Base-by-base conservation (phyloP, 2,888 invertebrate genomes). In the Sinodicranocentrus sp. region DNA sequence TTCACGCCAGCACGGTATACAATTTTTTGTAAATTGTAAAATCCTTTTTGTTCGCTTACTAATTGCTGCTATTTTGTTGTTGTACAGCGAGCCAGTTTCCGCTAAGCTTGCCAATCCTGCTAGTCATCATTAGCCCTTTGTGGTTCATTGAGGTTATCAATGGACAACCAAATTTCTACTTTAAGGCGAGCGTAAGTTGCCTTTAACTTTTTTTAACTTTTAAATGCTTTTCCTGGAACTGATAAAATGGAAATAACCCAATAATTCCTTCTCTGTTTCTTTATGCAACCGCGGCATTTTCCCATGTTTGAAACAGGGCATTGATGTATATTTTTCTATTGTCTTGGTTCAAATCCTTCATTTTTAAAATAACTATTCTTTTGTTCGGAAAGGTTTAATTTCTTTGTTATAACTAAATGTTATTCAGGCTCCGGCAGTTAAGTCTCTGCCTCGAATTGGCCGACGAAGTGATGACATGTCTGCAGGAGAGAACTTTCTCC, bases 391-490 rank as follows among this genome's bases (percentile, higher is more conserved):
- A 33, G 33, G 3, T 6, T 3, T 33, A 10, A 33, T 33, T 33
- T 33, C 33, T 33, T 33, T 3, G 10, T 33, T 33, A 6, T 10
- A 33, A 33, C 10, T 3, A 6, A 33, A 33, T 33, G 3, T 10
- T 33, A 33, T 33, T 3, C 48, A 85, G 85, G 85, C 82, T n/a
- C 85, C 85, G 39, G 82, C 77, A 15, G 82, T 82, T 17, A 85
- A 85, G 25, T 85, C 85, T 13, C 75, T 85, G 0, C 85, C 85
- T 0, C 44, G 85, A 70, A 85, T 85, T 21, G 85, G 85, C 8
- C 78, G 85, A 0, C 44, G 85, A 48, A 85, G 85, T 70, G 82
- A 68, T 5, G 73, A 67, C 5, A 28, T 8, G 2, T 28, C 61
- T 17, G 71, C 52, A 17, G 26, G 19, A n/a, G 25, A 21, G 26